Base-by-base conservation (phyloP, 1,140 invertebrate species). In the Macrostomum lignano region DNA sequence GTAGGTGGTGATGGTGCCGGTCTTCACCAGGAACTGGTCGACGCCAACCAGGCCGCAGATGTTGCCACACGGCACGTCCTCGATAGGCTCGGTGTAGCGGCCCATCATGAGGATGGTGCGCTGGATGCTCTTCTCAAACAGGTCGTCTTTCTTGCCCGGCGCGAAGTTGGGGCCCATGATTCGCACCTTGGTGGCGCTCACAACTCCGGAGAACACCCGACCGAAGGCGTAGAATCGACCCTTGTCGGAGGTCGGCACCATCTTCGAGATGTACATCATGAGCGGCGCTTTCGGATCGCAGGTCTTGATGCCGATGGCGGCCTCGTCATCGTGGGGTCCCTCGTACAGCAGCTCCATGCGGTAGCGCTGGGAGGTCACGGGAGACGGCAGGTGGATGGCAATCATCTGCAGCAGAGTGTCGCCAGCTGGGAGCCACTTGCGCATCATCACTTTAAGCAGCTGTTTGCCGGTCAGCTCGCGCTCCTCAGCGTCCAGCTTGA, bases 181-280 rank as follows among this genome's bases (percentile, higher is more conserved):
- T 22, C 55, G 42, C n/a, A 45, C 47, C 59, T 96, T 96, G 68
- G 76, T 61, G 36, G 88, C 88, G 40, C 86, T 93, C 34, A 67
- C 67, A 3, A 74, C 66, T 45, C 91, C 91, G 47, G 86, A 78
- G 65, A 98, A 98, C 5, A 98, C 91, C 66, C 91, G 82, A 38
- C 91, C 91, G 55, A 98, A 98, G 35, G 88, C 91, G 61, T 93
- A 98, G 70, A 98, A 98, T 57, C 91, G 72, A 41, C 91, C 91
- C 62, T 96, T 98, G 58, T 98, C 91, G 24, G 78, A 76, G 3
- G 91, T 96, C 36, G 91, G 91, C 58, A 98, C 91, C 91, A 98
- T 98, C 64, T 98, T 98, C 15, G 84, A 93, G 40, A 98, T 68
- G 67, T 98, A 98, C 88, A 98, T 96, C 86, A 98, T 96, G 17